Percentiles rank a stretch among this genome's conserved stretches.
These are phyloP conservation scores for Venusia cambrica DNA, from an alignment of 2,888 invertebrate species.

Conservation along the genomic window DNA sequence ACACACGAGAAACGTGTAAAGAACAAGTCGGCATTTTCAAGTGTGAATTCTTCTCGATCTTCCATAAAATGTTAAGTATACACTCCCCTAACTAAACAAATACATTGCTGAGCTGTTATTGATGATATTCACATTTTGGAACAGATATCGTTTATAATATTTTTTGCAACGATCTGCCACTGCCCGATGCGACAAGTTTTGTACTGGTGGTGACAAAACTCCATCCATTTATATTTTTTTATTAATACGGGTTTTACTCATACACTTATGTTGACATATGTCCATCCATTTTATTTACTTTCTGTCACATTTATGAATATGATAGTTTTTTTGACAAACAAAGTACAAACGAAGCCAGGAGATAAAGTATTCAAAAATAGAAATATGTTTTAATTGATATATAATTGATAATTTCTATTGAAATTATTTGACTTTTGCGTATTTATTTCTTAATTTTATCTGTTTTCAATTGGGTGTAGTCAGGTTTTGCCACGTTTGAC, in stretches of 20 bases:
- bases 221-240: not conserved
- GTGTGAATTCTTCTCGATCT: conserved; percentile 4
- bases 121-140: conserved; percentile 57
- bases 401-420: too few relatives aligned
- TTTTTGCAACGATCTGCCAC: conserved; percentile 49
- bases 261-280: not conserved
- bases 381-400: too few relatives aligned
- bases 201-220: conserved; percentile 38
- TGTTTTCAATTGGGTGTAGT: too few relatives aligned
- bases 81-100: conserved; percentile 22
- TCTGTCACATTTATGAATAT: too few relatives aligned
- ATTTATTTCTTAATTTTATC: too few relatives aligned
- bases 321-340: too few relatives aligned
- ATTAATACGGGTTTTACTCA: not conserved
- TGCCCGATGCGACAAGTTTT: conserved; percentile 36
- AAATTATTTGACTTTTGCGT: too few relatives aligned
- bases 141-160: conserved; percentile 66
- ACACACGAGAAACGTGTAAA: conserved; percentile 3
- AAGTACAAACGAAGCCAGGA: too few relatives aligned
- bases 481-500: too few relatives aligned
- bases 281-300: too few relatives aligned
- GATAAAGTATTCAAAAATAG: too few relatives aligned
- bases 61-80: conserved; percentile 22
- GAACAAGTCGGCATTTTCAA: not conserved
- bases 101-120: conserved; percentile 47